phyloP scores from a whole-genome alignment of 2,113 vertebrate species.

The Ochotona princeps region DNA sequence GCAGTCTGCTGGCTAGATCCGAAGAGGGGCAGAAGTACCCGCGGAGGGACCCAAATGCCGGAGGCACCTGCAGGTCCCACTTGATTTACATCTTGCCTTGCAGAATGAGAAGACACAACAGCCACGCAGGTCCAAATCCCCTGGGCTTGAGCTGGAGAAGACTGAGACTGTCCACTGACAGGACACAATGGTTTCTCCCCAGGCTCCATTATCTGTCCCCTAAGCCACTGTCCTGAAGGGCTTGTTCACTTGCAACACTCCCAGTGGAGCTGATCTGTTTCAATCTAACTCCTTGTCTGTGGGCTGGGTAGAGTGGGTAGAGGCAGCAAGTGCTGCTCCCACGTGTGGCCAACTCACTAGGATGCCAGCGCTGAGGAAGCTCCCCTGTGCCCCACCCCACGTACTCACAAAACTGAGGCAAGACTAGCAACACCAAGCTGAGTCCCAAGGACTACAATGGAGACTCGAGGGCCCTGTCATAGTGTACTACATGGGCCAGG shows the following conservation, averaged over 20 bases:
- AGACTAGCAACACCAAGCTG: neutral
- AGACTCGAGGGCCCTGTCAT: neutral
- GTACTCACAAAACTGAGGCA: neutral
- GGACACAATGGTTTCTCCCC: neutral
- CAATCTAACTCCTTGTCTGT: neutral
- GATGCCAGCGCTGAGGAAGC: neutral
- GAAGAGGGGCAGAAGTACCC: neutral
- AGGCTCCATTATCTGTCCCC: neutral
- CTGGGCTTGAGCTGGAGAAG: neutral
- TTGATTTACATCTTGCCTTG: neutral
- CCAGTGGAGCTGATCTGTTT: neutral
- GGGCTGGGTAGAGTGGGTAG: conserved; percentile 13
- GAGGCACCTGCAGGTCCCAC: neutral
- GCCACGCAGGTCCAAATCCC: neutral
- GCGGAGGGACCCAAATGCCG: neutral
- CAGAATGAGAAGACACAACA: neutral
- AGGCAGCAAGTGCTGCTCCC: neutral
- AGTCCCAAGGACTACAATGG: neutral
- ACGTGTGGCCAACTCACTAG: neutral
- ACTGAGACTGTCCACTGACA: neutral
- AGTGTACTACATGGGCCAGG: neutral
- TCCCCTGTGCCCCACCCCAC: neutral
- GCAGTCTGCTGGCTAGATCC: neutral
- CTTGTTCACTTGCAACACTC: neutral
- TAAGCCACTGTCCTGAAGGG: neutral